Conservation (phyloP, 2,113 vertebrate species). For the Ophthalmolycus amberensis region DNA sequence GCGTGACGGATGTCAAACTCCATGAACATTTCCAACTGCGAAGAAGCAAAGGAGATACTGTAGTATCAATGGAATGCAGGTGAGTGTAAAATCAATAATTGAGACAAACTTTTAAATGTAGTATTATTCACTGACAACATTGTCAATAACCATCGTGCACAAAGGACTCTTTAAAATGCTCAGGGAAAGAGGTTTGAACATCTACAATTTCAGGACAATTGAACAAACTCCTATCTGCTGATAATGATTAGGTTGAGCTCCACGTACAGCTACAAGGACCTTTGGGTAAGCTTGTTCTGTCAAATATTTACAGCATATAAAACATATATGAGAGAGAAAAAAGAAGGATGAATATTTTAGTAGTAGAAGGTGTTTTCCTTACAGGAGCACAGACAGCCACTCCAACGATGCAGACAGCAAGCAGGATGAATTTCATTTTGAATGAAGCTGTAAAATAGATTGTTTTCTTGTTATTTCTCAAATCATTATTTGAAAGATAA, state of each 20-base stretch:
- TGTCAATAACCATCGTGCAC: neutral
- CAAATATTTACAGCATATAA: neutral
- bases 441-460: slow-evolving; percentile 51
- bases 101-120: neutral
- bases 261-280: neutral
- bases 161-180: neutral
- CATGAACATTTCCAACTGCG: slow-evolving; percentile 48
- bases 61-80: slow-evolving; percentile 2
- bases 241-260: neutral
- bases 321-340: neutral
- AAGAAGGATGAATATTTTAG: neutral
- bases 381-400: slow-evolving; percentile 71
- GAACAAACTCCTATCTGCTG: neutral
- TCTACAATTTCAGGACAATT: neutral
- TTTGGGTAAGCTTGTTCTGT: neutral
- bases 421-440: slow-evolving; percentile 72
- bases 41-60: slow-evolving; percentile 3
- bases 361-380: slow-evolving; percentile 28
- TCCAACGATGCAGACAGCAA: slow-evolving; percentile 69
- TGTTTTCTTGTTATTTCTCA: neutral
- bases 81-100: slow-evolving; percentile 1
- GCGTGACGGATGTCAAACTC: slow-evolving; percentile 69
- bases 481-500: neutral
- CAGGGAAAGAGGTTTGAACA: neutral
- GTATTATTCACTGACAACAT: neutral